Percentiles rank a stretch among this genome's conserved stretches.
Conservation (phyloP, 2,113 vertebrate genomes). For the Phycodurus eques region DNA sequence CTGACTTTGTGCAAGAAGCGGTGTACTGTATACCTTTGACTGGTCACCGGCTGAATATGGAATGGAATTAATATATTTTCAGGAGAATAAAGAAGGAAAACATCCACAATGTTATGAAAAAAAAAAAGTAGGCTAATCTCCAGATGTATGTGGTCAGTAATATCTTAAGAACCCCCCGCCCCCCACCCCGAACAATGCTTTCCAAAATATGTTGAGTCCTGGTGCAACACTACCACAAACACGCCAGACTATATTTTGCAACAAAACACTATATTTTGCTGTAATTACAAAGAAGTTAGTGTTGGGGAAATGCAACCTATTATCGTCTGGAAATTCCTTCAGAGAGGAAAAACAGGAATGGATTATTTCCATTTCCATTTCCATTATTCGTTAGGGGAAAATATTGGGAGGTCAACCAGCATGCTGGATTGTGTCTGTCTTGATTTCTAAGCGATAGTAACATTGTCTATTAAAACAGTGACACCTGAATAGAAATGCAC, state of each 20-base stretch:
- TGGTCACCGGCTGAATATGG: not conserved
- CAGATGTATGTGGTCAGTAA: not conserved
- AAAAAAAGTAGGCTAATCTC: not conserved
- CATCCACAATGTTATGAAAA: not conserved
- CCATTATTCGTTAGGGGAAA: not conserved
- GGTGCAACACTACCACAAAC: slow-evolving; percentile 1
- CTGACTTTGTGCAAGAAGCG: not conserved
- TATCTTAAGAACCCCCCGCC: not conserved
- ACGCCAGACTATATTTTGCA: not conserved
- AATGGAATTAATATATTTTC: not conserved
- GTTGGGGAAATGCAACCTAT: not conserved
- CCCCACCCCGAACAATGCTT: not conserved
- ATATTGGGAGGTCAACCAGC: not conserved
- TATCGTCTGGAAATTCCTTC: not conserved
- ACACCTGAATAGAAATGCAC: not conserved
- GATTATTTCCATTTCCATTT: not conserved
- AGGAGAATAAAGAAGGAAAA: not conserved
- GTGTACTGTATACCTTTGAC: too few relatives aligned
- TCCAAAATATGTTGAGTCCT: not conserved
- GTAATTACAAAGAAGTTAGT: not conserved
- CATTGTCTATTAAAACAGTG: not conserved
- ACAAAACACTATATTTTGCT: slow-evolving; percentile 5
- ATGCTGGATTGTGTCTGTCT: too few relatives aligned
- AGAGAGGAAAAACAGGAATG: not conserved
- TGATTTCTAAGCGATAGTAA: not conserved